Conservation (phyloP, 2,888 invertebrate species). For the Eupithecia exiguata region DNA sequence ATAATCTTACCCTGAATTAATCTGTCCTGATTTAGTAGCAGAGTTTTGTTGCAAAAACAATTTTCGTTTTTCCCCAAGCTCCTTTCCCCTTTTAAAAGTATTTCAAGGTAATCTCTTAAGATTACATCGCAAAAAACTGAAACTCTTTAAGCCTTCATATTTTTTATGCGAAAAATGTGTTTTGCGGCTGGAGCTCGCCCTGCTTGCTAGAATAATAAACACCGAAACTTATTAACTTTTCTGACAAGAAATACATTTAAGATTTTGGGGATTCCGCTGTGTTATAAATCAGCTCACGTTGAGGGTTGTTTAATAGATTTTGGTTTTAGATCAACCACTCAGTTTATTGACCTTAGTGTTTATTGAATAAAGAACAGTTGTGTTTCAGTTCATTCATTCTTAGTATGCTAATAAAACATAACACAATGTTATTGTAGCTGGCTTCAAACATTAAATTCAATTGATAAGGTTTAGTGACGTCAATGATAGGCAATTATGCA, state of each 20-base stretch:
- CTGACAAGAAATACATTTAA: constrained; percentile 56
- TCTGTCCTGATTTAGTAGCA: constrained; percentile 17
- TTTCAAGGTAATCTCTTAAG: constrained; percentile 76
- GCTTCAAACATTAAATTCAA: neutral
- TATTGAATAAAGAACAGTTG: neutral
- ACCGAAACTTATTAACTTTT: constrained; percentile 66
- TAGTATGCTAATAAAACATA: neutral
- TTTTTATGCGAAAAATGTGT: constrained; percentile 74
- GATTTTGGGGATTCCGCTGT: constrained; percentile 40
- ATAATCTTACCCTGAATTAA: constrained; percentile 31
- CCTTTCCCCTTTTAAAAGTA: constrained; percentile 65
- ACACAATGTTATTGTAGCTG: neutral
- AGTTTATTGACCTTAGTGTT: neutral
- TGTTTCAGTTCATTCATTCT: neutral
- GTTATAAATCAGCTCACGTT: neutral
- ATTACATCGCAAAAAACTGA: constrained; percentile 72
- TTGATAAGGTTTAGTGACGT: neutral
- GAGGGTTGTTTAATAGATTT: constrained; percentile 1
- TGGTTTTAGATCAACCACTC: neutral
- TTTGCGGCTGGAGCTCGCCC: constrained; percentile 55
- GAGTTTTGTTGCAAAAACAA: constrained; percentile 56
- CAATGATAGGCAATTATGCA: neutral
- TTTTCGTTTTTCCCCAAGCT: constrained; percentile 56
- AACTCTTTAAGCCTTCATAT: constrained; percentile 74
- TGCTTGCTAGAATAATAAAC: constrained; percentile 65